phyloP scores from a whole-genome alignment of 2,797 vertebrate species.

The Coracias cyanogaster region DNA sequence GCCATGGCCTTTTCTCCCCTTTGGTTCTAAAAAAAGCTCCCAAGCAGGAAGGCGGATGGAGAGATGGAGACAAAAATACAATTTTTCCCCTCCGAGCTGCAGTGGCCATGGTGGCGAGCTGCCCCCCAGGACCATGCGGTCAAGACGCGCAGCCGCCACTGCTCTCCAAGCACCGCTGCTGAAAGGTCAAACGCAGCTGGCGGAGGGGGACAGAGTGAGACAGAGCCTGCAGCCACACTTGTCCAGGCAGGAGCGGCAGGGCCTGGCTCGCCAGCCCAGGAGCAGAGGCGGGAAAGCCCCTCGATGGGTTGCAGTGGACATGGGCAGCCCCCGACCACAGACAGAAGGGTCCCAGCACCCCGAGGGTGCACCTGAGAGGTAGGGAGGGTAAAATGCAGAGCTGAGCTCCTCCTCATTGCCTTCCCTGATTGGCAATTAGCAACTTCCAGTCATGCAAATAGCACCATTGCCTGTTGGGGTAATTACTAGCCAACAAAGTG shows the following conservation, averaged over 20 bases:
- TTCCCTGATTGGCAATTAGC: not conserved
- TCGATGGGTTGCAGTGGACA: accelerated
- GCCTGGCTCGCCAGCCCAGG: accelerated
- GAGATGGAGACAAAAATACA: slow-evolving; percentile 60
- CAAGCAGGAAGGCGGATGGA: not conserved
- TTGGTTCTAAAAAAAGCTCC: slow-evolving; percentile 30
- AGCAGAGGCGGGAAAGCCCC: not conserved
- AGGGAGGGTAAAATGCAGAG: not conserved
- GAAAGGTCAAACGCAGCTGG: slow-evolving; percentile 66
- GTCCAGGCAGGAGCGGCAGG: not conserved
- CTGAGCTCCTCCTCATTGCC: not conserved
- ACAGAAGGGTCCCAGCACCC: not conserved
- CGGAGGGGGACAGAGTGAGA: not conserved
- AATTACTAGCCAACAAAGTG: accelerated
- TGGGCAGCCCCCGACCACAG: accelerated
- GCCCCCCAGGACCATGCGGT: slow-evolving; percentile 8
- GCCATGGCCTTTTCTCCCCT: not conserved
- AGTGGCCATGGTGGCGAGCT: not conserved
- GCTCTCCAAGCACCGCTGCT: not conserved
- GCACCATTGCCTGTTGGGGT: not conserved
- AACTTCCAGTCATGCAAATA: not conserved
- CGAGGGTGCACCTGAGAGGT: accelerated
- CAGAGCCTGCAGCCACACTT: not conserved
- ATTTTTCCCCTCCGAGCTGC: slow-evolving; percentile 60
- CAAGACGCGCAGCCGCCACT: not conserved